Evolutionary conservation across 1,140 invertebrate genomes (phyloP), one percentile per base, ranked within the genome.

Genomic region (Drosophila saltans): DNA sequence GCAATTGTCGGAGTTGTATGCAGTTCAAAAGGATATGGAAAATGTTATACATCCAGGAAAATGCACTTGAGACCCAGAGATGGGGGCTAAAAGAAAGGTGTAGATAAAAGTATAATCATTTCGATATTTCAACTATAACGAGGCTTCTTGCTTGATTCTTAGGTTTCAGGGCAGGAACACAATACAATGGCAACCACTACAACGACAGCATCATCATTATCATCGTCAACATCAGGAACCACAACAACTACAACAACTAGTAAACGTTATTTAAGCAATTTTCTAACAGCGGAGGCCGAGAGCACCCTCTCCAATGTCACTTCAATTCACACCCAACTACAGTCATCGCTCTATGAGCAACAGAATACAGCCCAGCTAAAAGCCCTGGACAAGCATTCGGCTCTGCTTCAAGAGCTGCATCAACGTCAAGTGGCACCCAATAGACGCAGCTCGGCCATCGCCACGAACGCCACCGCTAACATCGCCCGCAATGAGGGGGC

Each of bases 21-120:
- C 68, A 21, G 90, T 95, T 63, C 92, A 94, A 57, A 95, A 95
- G 91, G 95, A 95, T 91, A 93, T 95, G 80, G 93, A 93, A 57
- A 93, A 91, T 80, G 68, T 92, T 52, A 82, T 92, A 75, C 90
- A 91, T 79, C 78, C 81, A 28, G 73, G 81, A 60, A 92, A 92
- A 74, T 92, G 91, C 74, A 92, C 92, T 92, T 92, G 92, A 92
- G 91, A 92, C 78, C 67, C 88, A 90, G 82, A 92, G 68, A 78
- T 80, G 62, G 70, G 62, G 72, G 78, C 65, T 80, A 71, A 73
- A 62, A 81, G 90, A 81, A 92, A 92, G 85, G 91, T 91, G 43
- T 4, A 36, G 24, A 52, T 24, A 8, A 8, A 3, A 24, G 16
- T 8, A 21, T 0, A 2, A 6, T 2, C 1, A 48, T 21, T 48